Evolutionary conservation across 2,888 invertebrate species (phyloP).

Genomic region (Galerucella pusilla): DNA sequence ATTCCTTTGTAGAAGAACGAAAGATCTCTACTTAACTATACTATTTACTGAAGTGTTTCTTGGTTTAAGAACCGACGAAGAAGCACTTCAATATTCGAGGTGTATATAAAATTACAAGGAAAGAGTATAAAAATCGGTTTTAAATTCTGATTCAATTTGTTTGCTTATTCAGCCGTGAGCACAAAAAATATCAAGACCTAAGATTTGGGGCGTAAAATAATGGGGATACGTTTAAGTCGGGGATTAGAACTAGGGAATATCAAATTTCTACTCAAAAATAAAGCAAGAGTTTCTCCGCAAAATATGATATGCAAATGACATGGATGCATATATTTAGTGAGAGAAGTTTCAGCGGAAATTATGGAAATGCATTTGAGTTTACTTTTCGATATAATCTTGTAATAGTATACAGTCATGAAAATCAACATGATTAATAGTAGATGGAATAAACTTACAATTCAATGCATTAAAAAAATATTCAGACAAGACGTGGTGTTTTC

Average conservation of each 20-base stretch:
- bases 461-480: too few species aligned
- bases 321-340: background rate
- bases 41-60: background rate
- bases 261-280: background rate
- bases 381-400: too few species aligned
- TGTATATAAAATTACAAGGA: slow-evolving; percentile 4
- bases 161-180: background rate
- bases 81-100: background rate
- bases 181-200: background rate
- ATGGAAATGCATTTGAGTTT: background rate
- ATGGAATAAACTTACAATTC: too few species aligned
- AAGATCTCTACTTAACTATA: background rate
- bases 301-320: background rate
- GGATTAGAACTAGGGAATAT: background rate
- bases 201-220: background rate
- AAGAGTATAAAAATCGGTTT: background rate
- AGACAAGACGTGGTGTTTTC: too few species aligned
- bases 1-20: background rate
- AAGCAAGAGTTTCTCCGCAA: background rate
- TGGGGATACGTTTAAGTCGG: background rate
- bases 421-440: too few species aligned
- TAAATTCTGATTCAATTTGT: slow-evolving; percentile 12
- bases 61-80: background rate
- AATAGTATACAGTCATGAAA: too few species aligned
- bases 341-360: background rate